Base-by-base conservation (phyloP, 2,888 invertebrate species). In the Luperina nickerlii region DNA sequence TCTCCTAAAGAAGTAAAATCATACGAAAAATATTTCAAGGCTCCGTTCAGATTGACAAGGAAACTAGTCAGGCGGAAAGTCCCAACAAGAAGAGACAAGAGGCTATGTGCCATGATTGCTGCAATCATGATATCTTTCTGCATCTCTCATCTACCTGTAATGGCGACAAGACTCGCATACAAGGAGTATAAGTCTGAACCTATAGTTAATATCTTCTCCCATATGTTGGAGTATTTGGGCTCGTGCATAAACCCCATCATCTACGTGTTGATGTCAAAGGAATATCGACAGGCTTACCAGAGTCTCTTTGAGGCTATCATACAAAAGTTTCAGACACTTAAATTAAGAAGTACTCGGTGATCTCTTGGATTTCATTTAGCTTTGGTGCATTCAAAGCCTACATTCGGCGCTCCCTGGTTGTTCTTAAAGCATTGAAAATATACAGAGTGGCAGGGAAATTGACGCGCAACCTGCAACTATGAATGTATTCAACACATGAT, bases 241-340 rank as follows among this genome's bases (percentile, higher is more conserved):
- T 98, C 98, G 15, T 99, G 99, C 94, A 98, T 99, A 79, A 99
- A 99, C 94, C 99, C 99, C 0, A 98, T 99, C 57, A 98, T 99
- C 90, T 99, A 99, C 93, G 99, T 99, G 67, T 98, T 99, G 74
- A 99, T 99, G 98, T 99, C 99, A 90, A 98, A 98, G 91, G 99
- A 99, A 91, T 99, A 99, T 92, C 97, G 99, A 86, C 98, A 98
- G 93, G 99, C 99, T 5, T 99, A 99, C 93, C 98, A 98, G 91
- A 98, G 98, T 48, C 97, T 98, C 63, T 97, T 98, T 76, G 97
- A 97, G 87, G 98, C 97, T 90, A 88, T 81, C 11, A 71, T 62
- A 11, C 65, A 66, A 20, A 87, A 73, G 32, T 65, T 78, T 45
- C 51, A 57, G 13, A 60, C 87, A 88, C 45, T 92, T 91, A 78